Evolutionary conservation across 2,113 vertebrate species (phyloP).

Genomic region (Dipodomys ordii): DNA sequence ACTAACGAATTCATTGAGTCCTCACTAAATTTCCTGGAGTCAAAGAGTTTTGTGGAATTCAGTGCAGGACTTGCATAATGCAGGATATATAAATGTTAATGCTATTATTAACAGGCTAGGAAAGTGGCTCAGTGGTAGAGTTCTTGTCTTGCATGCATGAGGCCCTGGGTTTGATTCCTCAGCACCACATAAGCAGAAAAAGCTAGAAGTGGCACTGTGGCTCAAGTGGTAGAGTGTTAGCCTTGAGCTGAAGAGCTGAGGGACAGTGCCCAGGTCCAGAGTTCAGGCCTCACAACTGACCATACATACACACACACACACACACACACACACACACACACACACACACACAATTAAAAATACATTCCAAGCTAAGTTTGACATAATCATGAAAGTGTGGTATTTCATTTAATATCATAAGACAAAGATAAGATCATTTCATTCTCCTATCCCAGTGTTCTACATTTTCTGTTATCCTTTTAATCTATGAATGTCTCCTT

Average conservation of each 20-base stretch:
- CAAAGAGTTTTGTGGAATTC: neutral
- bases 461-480: neutral
- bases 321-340: no score
- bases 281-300: no score
- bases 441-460: neutral
- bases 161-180: no score
- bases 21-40: neutral
- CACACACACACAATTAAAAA: neutral
- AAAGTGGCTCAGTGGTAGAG: no score
- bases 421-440: neutral
- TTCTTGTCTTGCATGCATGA: no score
- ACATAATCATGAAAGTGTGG: neutral
- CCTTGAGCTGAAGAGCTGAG: no score
- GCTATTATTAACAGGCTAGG: neutral
- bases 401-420: neutral
- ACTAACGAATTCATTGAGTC: neutral
- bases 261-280: no score
- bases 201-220: no score
- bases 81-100: neutral
- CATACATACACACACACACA: no score
- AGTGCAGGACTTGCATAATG: neutral
- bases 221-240: no score
- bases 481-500: neutral
- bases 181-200: no score
- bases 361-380: neutral